phyloP scores from a whole-genome alignment of 1,140 invertebrate genomes.

The Arion vulgaris region DNA sequence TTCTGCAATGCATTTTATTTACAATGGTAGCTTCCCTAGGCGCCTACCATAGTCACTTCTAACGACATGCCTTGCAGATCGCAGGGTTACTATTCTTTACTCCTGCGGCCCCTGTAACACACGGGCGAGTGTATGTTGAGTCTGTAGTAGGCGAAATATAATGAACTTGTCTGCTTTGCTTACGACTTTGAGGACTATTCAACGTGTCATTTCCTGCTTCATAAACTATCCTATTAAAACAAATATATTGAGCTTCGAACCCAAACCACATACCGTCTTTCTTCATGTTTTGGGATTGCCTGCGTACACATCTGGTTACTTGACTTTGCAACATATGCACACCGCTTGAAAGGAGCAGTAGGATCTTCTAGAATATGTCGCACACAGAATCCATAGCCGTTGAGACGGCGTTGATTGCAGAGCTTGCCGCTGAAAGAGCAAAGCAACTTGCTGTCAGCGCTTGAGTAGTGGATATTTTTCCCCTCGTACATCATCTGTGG shows the following conservation, averaged over 20 bases:
- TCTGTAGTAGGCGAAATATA: no score
- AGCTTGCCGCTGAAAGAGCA: constrained; percentile 75
- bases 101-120: neutral
- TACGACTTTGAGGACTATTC: no score
- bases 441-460: constrained; percentile 74
- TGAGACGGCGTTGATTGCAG: constrained; percentile 74
- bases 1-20: no score
- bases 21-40: no score
- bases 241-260: no score
- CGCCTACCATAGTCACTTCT: no score
- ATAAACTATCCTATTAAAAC: no score
- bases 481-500: constrained; percentile 75
- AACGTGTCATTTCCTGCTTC: no score
- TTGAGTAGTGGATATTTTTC: constrained; percentile 75
- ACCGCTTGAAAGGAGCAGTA: constrained; percentile 72
- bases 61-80: no score
- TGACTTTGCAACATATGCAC: constrained; percentile 72
- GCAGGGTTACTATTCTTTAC: no score
- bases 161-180: no score
- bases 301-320: constrained; percentile 73
- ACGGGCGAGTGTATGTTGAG: no score
- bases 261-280: constrained; percentile 68
- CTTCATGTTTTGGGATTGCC: constrained; percentile 73
- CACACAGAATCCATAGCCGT: constrained; percentile 76
- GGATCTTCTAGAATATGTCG: constrained; percentile 73